These are phyloP conservation scores for Xestoiulus laeticollis DNA, from an alignment of 2,888 invertebrate genomes.

Conservation along the genomic window DNA sequence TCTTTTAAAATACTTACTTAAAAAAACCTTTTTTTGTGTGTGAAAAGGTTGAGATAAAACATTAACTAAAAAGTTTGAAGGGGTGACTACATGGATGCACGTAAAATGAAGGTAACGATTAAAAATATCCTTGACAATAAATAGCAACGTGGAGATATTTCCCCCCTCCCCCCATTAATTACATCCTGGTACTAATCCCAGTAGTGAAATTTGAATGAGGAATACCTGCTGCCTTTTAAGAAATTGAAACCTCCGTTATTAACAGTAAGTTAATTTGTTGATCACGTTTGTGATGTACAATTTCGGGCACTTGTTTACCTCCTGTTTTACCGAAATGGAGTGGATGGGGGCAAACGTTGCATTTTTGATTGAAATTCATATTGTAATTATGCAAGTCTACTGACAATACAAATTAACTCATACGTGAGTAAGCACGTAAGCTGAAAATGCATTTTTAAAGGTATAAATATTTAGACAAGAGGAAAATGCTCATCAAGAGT, in stretches of 20 bases:
- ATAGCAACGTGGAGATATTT: background rate
- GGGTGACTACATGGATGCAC: background rate
- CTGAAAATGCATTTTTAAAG: background rate
- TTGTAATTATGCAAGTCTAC: background rate
- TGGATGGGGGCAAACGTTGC: background rate
- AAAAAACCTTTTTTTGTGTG: background rate
- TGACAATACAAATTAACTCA: background rate
- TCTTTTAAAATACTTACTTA: background rate
- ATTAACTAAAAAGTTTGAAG: background rate
- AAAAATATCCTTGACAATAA: constrained; percentile 3
- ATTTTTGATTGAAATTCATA: background rate
- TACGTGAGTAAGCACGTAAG: background rate
- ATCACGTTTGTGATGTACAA: background rate
- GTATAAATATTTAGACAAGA: background rate
- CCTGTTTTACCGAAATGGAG: background rate
- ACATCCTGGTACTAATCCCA: constrained; percentile 28
- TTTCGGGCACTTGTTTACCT: background rate
- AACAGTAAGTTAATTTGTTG: background rate
- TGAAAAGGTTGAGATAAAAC: background rate
- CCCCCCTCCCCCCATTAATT: constrained; percentile 11
- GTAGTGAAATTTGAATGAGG: background rate
- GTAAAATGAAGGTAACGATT: background rate
- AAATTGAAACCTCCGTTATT: background rate
- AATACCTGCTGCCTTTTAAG: background rate
- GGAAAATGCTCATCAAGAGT: background rate